These are phyloP conservation scores for Trichoplusia ni DNA, from an alignment of 1,140 invertebrate genomes.

Conservation along the genomic window DNA sequence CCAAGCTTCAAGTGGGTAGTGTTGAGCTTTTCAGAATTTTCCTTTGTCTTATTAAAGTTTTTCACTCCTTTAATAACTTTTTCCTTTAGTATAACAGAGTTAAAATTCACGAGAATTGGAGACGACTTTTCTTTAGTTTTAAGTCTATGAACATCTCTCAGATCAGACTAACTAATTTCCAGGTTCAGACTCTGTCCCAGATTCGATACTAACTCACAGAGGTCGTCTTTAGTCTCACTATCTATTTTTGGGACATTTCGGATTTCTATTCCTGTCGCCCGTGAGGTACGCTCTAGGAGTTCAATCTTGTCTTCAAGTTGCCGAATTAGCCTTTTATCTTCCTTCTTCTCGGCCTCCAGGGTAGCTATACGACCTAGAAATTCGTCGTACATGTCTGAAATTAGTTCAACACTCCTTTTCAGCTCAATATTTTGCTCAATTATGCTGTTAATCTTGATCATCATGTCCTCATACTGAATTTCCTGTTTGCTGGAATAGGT, in stretches of 20 bases:
- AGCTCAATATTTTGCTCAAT: background rate
- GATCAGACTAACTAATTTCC: background rate
- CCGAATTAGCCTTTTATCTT: background rate
- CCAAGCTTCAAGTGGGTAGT: background rate
- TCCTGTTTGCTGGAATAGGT: background rate
- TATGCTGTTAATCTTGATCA: background rate
- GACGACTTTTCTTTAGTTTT: background rate
- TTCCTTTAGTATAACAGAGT: background rate
- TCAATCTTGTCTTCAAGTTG: constrained; percentile 1
- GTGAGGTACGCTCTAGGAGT: background rate
- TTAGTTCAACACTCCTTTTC: background rate
- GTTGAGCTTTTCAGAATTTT: background rate
- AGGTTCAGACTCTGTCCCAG: background rate
- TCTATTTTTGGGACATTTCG: background rate
- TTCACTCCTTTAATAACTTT: background rate
- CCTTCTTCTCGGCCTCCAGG: background rate
- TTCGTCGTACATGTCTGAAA: background rate
- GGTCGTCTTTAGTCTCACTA: constrained; percentile 1
- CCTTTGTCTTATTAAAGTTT: background rate
- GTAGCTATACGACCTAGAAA: background rate
- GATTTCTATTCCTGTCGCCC: background rate
- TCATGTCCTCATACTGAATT: background rate
- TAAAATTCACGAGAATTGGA: background rate
- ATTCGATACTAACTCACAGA: background rate
- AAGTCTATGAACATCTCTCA: background rate